Base-by-base conservation (phyloP, 2,888 invertebrate genomes). In the Pachydiplax longipennis region DNA sequence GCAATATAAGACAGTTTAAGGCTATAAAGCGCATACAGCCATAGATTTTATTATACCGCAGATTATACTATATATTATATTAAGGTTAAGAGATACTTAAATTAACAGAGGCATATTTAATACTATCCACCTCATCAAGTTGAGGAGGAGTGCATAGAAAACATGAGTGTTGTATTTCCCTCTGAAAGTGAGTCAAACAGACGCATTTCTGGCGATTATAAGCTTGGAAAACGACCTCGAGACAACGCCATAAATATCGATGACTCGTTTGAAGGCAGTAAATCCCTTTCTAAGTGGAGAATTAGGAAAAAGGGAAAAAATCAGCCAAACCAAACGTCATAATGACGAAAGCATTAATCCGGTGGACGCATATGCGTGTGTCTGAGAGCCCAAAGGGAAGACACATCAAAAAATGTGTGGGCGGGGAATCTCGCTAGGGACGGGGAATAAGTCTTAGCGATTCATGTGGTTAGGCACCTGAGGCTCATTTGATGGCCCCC, bases 391-490 rank as follows among this genome's bases (percentile, higher is more conserved):
- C 35, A 18, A 35, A 15, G 61, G 44, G 48, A 53, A 82, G 48
- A 31, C 58, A 58, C 83, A 58, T 83, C 58, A 83, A 83, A 83
- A 53, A 58, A 35, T 58, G 87, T 2, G 58, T 22, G 18, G 37
- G 12, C 2, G 65, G 61, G 61, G 61, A 83, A 83, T 83, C 83
- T 83, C 58, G 58, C 83, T 35, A n/a, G 65, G 65, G 87, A 65
- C 22, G 37, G 13, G 37, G 15, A 87, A 87, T 65, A 65, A 87
- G 65, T 61, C 65, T 65, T 65, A 18, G n/a, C 58, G 87, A 87
- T 87, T 87, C 87, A 87, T 87, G 61, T 40, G 83, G 83, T 61
- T 35, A 37, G 65, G 37, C 87, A 87, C 87, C 87, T 87, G 87
- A 87, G 87, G 61, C 61, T 65, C 13, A 5, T 18, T 31, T 44